phyloP scores from a whole-genome alignment of 2,113 vertebrate genomes.

The Urocitellus parryii region DNA sequence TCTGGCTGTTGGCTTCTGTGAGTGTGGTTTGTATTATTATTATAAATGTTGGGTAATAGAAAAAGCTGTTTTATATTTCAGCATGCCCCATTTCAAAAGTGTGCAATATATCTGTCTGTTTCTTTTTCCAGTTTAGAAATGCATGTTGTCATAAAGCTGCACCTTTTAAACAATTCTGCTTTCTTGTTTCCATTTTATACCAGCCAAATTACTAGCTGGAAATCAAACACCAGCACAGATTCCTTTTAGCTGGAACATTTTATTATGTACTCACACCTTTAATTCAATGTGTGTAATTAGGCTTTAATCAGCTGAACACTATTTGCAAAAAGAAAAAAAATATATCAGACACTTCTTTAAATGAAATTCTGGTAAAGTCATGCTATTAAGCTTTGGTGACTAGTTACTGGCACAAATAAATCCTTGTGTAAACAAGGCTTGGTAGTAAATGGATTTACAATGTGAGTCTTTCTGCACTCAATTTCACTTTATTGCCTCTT shows the following conservation, averaged over 20 bases:
- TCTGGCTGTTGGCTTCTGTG: slow-evolving; percentile 89
- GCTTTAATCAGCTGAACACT: slow-evolving; percentile 85
- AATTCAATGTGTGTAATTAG: slow-evolving; percentile 80
- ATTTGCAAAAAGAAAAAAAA: slow-evolving; percentile 85
- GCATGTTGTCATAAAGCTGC: slow-evolving; percentile 58
- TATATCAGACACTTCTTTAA: slow-evolving; percentile 83
- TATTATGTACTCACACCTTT: slow-evolving; percentile 78
- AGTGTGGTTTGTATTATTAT: slow-evolving; percentile 83
- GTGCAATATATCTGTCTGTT: neutral
- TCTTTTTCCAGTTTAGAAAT: slow-evolving; percentile 69
- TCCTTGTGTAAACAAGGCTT: slow-evolving; percentile 89
- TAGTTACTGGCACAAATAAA: slow-evolving; percentile 89
- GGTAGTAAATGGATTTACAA: slow-evolving; percentile 92
- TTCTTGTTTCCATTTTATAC: slow-evolving; percentile 72
- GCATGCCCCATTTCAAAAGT: slow-evolving; percentile 83
- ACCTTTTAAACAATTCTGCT: slow-evolving; percentile 77
- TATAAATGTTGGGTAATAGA: slow-evolving; percentile 80
- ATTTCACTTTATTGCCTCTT: slow-evolving; percentile 96
- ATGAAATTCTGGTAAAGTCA: slow-evolving; percentile 86
- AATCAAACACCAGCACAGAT: slow-evolving; percentile 68
- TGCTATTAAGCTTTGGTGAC: slow-evolving; percentile 92
- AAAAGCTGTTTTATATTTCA: slow-evolving; percentile 81
- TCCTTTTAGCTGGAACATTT: slow-evolving; percentile 70
- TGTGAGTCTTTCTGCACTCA: slow-evolving; percentile 92
- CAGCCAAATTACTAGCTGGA: slow-evolving; percentile 74